Conservation (phyloP, 2,113 vertebrate genomes). For the Microtus richardsoni region DNA sequence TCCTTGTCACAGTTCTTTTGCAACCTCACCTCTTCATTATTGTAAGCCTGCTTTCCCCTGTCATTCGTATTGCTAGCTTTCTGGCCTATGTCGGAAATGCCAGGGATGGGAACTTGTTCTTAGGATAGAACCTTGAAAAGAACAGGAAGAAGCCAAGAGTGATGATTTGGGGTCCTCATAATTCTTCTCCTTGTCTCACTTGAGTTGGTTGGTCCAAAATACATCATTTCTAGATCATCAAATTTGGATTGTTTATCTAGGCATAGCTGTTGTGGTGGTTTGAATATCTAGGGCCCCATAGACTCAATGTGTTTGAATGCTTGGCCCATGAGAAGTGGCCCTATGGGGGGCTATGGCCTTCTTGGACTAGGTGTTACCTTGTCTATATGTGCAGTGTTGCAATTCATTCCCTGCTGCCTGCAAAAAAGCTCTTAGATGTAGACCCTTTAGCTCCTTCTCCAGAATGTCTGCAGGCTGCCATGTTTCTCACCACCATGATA, state of each 20-base stretch:
- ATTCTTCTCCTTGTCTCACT: background rate
- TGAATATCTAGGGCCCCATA: background rate
- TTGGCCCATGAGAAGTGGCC: background rate
- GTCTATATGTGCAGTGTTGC: too few relatives aligned
- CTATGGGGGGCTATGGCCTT: background rate
- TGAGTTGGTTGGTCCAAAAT: background rate
- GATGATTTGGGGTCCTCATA: background rate
- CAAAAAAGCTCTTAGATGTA: too few relatives aligned
- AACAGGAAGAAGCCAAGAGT: constrained; percentile 69
- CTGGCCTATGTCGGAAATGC: background rate
- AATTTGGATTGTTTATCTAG: background rate
- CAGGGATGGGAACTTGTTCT: background rate
- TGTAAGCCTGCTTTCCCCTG: background rate
- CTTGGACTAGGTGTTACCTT: background rate
- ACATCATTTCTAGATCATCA: background rate
- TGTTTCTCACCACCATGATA: too few relatives aligned
- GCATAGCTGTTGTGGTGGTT: constrained; percentile 73
- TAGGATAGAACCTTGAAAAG: background rate
- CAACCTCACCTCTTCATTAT: background rate
- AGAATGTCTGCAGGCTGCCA: too few relatives aligned
- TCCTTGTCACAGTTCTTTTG: constrained; percentile 76
- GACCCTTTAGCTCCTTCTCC: too few relatives aligned
- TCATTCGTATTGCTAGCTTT: background rate
- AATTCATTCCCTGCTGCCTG: too few relatives aligned
- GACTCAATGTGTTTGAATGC: background rate